Evolutionary conservation across 2,113 vertebrate species (phyloP).

Genomic region (Pollachius pollachius): DNA sequence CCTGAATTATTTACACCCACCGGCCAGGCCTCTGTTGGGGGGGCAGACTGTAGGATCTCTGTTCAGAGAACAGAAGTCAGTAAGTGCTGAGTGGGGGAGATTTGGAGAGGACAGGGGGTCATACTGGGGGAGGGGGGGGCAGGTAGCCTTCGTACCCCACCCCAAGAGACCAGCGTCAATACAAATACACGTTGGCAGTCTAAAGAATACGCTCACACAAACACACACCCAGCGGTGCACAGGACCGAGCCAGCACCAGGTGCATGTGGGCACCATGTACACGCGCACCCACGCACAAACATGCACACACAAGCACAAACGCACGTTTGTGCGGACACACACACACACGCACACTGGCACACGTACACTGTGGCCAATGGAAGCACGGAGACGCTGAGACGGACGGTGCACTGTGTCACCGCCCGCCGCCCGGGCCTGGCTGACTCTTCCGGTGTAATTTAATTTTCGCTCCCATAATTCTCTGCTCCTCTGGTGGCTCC

Average conservation of each 20-base stretch:
- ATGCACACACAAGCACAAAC: conserved; percentile 8
- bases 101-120: not conserved
- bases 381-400: conserved; percentile 10
- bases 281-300: conserved; percentile 14
- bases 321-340: not conserved
- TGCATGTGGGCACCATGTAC: too few species aligned
- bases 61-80: too few species aligned
- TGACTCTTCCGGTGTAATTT: conserved; percentile 78
- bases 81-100: not conserved
- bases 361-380: not conserved
- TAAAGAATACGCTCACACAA: not conserved
- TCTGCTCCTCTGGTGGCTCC: conserved; percentile 67
- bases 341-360: conserved; percentile 1
- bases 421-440: conserved; percentile 77
- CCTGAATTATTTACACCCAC: too few species aligned
- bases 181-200: not conserved
- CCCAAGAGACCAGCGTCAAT: not conserved
- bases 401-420: conserved; percentile 39
- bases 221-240: conserved; percentile 5
- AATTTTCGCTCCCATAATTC: conserved; percentile 79
- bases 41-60: too few species aligned
- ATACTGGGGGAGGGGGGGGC: not conserved
- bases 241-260: not conserved
- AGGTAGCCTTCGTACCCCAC: too few species aligned
- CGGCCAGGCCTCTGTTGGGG: too few species aligned